Conservation (phyloP, 2,113 vertebrate species). For the Festucalex cinctus region DNA sequence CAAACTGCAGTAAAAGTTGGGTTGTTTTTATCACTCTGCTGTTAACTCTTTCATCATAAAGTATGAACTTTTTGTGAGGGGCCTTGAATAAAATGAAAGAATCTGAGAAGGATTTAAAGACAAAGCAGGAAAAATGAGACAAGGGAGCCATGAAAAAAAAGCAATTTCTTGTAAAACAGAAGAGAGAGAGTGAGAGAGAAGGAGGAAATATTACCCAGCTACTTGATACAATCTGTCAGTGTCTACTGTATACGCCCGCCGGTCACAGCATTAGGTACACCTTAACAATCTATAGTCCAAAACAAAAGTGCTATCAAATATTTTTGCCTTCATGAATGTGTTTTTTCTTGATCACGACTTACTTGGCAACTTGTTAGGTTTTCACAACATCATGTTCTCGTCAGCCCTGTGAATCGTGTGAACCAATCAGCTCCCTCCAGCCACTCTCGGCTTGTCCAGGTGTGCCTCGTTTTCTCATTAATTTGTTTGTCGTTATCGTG, state of each 20-base stretch:
- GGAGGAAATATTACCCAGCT: neutral
- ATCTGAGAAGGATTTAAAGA: conserved; percentile 2
- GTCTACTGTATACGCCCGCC: neutral
- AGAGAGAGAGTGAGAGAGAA: neutral
- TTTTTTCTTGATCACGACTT: too few species aligned
- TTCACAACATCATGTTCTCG: too few species aligned
- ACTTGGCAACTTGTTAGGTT: too few species aligned
- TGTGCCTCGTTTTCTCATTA: too few species aligned
- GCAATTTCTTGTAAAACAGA: neutral
- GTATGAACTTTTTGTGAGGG: conserved; percentile 5
- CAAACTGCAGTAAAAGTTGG: neutral
- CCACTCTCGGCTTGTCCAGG: too few species aligned
- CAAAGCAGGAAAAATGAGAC: neutral
- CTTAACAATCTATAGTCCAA: neutral
- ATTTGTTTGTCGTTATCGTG: too few species aligned
- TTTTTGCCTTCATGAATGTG: neutral
- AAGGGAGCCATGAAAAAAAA: neutral
- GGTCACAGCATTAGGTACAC: neutral
- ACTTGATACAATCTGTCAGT: neutral
- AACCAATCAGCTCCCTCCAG: too few species aligned
- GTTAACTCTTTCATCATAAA: conserved; percentile 12
- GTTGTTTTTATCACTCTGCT: conserved; percentile 7
- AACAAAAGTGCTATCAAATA: neutral
- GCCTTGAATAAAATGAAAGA: conserved; percentile 19
- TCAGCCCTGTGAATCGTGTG: too few species aligned